Conservation (phyloP, 1,140 invertebrate genomes). For the Drosophila lacertosa region DNA sequence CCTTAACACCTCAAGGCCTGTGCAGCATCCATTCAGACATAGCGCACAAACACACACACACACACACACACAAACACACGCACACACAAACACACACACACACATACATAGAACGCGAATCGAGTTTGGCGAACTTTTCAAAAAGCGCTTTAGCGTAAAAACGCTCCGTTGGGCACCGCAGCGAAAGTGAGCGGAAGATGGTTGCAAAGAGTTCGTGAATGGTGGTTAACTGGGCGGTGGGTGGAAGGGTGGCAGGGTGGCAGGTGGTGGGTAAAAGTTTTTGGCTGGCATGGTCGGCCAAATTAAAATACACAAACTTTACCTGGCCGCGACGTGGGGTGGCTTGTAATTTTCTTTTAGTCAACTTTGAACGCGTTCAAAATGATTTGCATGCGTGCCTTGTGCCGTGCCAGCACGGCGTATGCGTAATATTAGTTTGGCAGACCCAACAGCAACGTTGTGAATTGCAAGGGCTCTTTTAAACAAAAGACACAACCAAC, state of each 20-base stretch:
- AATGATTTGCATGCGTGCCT: conserved; percentile 66
- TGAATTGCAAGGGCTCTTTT: conserved; percentile 40
- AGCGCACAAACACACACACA: conserved; percentile 6
- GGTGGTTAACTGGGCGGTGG: conserved; percentile 6
- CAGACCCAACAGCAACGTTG: background rate
- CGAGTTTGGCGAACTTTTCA: conserved; percentile 73
- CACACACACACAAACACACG: conserved; percentile 20
- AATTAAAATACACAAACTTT: conserved; percentile 46
- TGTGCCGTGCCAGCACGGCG: conserved; percentile 37
- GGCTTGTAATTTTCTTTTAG: conserved; percentile 73
- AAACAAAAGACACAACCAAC: conserved; percentile 20
- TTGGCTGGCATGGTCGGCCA: conserved; percentile 29
- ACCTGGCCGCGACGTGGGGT: conserved; percentile 18
- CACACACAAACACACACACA: background rate
- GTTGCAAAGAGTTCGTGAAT: conserved; percentile 11
- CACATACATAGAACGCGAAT: conserved; percentile 41
- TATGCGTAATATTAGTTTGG: conserved; percentile 75
- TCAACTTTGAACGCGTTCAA: conserved; percentile 70
- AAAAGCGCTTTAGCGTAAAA: conserved; percentile 77
- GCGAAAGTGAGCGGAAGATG: conserved; percentile 37
- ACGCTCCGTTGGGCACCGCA: conserved; percentile 50
- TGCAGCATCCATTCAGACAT: conserved; percentile 3
- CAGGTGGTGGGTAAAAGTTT: conserved; percentile 21
- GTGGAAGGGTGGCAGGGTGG: background rate
- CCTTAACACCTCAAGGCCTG: conserved; percentile 65